Base-by-base conservation (phyloP, 2,113 vertebrate genomes). In the Antigone vipio region DNA sequence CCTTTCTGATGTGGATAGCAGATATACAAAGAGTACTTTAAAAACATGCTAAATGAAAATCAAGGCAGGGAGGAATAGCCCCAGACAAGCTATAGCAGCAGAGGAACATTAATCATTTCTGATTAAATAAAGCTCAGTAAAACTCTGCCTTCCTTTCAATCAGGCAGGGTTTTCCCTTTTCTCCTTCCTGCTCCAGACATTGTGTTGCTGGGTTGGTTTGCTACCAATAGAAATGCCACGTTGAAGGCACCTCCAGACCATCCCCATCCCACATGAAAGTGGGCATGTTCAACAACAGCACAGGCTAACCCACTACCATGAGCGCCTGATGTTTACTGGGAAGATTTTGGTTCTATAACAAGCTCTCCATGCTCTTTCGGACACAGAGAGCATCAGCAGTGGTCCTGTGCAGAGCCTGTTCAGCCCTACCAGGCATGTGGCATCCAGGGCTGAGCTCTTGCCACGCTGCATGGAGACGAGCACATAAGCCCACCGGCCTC, bases 391-490 rank as follows among this genome's bases (percentile, higher is more conserved):
- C 30, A 44, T 49, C 64, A n/a, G 45, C 64, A 85, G 74, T 2
- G 7, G 35, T 19, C 78, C 49, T 35, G 32, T 12, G 30, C 26
- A 52, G 60, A 52, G 35, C 26, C 45, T 0, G 0, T 34, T 58
- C 35, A 75, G 52, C 20, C 56, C 35, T 75, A 45, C 5, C 59
- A 64, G 44, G 58, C 49, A 9, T 2, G 32, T 4, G 15, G 15
- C 30, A 24, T 5, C 38, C 27, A 55, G 49, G 35, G 15, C 38
- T 55, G 29, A 69, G 79, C 16, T 42, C 60, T 22, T 78, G 29
- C 35, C 8, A 3, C 0, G 0, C 9, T 42, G 8, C 22, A 6
- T 12, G 34, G 32, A 94, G 87, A 52, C 1, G 0, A 56, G 34
- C 11, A 30, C 22, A 11, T 9, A 60, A 56, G 38, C 29, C 35